These are phyloP conservation scores for Campylomormyrus numenius DNA, from an alignment of 2,113 vertebrate genomes.

Conservation along the genomic window DNA sequence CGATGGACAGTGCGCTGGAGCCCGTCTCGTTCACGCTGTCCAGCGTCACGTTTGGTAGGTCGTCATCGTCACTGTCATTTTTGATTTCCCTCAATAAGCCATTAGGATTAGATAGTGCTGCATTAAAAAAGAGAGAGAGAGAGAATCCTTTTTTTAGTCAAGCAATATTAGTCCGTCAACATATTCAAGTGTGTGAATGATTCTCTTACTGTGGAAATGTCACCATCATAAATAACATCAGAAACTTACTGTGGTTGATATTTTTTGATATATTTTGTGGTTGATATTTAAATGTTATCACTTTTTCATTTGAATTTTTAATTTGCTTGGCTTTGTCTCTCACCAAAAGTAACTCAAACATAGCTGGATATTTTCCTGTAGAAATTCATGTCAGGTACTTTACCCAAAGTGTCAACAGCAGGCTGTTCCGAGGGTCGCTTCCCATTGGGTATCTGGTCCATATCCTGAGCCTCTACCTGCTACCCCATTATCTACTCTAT, in stretches of 20 bases:
- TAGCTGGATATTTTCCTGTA: background rate
- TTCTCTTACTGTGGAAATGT: background rate
- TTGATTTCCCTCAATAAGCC: slow-evolving; percentile 77
- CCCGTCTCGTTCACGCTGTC: slow-evolving; percentile 87
- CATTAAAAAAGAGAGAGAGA: slow-evolving; percentile 43
- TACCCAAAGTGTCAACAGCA: no score
- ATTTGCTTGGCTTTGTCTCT: background rate
- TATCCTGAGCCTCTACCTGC: background rate
- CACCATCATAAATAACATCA: background rate
- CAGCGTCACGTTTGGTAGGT: slow-evolving; percentile 86
- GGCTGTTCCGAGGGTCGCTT: no score
- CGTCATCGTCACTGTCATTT: slow-evolving; percentile 80
- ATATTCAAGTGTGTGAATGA: background rate
- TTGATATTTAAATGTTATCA: background rate
- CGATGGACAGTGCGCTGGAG: slow-evolving; percentile 80
- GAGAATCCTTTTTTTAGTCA: slow-evolving; percentile 12
- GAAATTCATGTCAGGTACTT: no score
- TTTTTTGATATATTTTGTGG: background rate
- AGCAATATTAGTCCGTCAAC: slow-evolving; percentile 40
- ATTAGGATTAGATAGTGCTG: slow-evolving; percentile 76
- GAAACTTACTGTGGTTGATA: background rate
- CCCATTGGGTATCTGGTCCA: background rate
- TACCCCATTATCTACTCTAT: background rate
- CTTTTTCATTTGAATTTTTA: background rate
- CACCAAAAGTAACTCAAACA: background rate